Evolutionary conservation across 1,140 invertebrate species (phyloP).

Genomic region (Drosophila sulfurigaster): DNA sequence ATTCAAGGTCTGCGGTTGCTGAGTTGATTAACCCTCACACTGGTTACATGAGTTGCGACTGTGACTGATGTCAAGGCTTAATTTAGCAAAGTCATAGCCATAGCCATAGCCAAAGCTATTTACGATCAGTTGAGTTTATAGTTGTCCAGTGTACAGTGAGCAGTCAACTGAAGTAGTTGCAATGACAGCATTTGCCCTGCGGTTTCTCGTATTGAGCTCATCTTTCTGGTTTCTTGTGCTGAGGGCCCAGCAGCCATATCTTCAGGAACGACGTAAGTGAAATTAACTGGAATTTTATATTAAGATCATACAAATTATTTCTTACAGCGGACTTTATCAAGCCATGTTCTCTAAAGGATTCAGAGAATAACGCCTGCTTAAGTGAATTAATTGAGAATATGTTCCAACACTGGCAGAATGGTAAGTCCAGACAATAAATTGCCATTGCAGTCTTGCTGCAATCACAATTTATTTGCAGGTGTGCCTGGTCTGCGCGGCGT

Average conservation of each 20-base stretch:
- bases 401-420: slow-evolving; percentile 43
- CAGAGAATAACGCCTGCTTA: slow-evolving; percentile 31
- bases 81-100: slow-evolving; percentile 18
- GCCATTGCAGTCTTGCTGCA: not conserved
- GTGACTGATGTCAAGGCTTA: slow-evolving; percentile 2
- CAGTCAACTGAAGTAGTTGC: slow-evolving; percentile 42
- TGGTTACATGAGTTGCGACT: slow-evolving; percentile 13
- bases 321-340: slow-evolving; percentile 43
- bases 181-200: slow-evolving; percentile 22
- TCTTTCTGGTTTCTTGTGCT: slow-evolving; percentile 16
- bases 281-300: not conserved
- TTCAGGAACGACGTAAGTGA: slow-evolving; percentile 39
- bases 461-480: slow-evolving; percentile 22
- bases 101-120: slow-evolving; percentile 14
- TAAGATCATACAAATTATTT: not conserved
- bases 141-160: slow-evolving; percentile 33
- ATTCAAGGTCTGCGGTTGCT: slow-evolving; percentile 48
- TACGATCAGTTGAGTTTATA: not conserved
- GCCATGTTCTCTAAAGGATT: slow-evolving; percentile 37
- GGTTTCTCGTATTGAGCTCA: slow-evolving; percentile 13
- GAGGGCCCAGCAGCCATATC: slow-evolving; percentile 23
- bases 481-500: slow-evolving; percentile 45
- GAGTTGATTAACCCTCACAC: slow-evolving; percentile 45
- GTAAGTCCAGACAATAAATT: slow-evolving; percentile 9
- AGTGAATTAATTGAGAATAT: slow-evolving; percentile 16